Evolutionary conservation across 2,888 invertebrate genomes (phyloP).

Genomic region (Craniophora ligustri): DNA sequence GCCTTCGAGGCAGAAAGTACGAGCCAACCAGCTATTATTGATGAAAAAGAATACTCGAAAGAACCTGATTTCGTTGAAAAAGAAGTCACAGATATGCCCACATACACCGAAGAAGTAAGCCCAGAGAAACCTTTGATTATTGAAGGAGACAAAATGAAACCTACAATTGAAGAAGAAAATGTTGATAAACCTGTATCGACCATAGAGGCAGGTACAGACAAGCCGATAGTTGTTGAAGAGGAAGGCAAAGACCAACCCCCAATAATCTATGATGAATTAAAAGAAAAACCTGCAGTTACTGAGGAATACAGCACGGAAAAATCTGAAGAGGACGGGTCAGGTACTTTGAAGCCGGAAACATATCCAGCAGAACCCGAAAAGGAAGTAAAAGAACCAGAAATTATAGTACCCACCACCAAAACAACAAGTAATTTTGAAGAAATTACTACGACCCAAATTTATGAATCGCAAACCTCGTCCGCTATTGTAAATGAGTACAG

Average conservation of each 20-base stretch:
- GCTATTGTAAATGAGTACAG: neutral
- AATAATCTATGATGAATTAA: neutral
- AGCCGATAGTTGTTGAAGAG: neutral
- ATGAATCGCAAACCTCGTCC: constrained; percentile 18
- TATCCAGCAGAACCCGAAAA: constrained; percentile 12
- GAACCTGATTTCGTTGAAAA: constrained; percentile 2
- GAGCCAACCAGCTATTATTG: constrained; percentile 1
- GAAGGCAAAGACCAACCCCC: neutral
- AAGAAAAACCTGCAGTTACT: constrained; percentile 9
- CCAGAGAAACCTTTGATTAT: neutral
- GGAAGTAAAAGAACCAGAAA: constrained; percentile 23
- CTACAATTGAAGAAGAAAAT: neutral
- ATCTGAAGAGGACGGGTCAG: constrained; percentile 19
- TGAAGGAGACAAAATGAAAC: neutral
- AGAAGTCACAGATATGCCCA: neutral
- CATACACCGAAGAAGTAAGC: neutral
- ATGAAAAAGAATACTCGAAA: constrained; percentile 1
- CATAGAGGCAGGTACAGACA: neutral
- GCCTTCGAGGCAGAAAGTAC: neutral
- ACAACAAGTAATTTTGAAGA: constrained; percentile 16
- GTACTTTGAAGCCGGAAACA: constrained; percentile 13
- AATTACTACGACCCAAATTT: constrained; percentile 18
- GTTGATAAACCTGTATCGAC: neutral
- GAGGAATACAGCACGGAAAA: constrained; percentile 19
- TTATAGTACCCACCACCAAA: constrained; percentile 14